Base-by-base conservation (phyloP, 2,113 vertebrate species). In the Ceratotherium simum region DNA sequence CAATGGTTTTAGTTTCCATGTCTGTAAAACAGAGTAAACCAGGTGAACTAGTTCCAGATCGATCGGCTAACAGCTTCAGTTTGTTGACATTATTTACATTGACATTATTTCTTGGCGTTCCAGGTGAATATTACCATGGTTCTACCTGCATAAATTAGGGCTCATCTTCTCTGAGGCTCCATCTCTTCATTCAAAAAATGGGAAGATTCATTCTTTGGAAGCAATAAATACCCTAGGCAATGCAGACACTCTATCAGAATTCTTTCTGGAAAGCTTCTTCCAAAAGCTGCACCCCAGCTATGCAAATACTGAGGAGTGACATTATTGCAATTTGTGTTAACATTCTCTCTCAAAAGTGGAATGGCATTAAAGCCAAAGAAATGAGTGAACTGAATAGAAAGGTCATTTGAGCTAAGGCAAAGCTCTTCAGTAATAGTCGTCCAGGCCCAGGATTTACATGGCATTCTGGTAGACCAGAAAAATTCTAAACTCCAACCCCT, bases 301-400 rank as follows among this genome's bases (percentile, higher is more conserved):
- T 29, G 70, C 72, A 95, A 79, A 95, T 31, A n/a, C 60, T 42
- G 54, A 67, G 64, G 65, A 60, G 67, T 46, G 69, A 76, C 9
- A 31, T 51, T 18, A 54, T 14, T 90, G 42, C 11, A 65, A 29
- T 76, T 51, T 84, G 69, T 36, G 80, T 65, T 51, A 96, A 81
- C 0, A 8, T 33, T 18, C 18, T 48, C 46, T 81, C 84, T 81
- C 25, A 60, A 91, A 72, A 75, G 20, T 13, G 10, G 48, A 60
- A 56, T 36, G 64, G 73, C 13, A 83, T 83, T 56, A 75, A 91
- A 79, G 33, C 27, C 39, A 62, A 84, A 84, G 29, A 80, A 86
- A 95, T 46, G 73, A 96, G 65, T 33, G 42, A 95, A 80, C 17
- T 60, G 42, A 69, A 82, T 39, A 78, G 27, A 79, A 70, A 95